A percentile compares a stretch with the other conserved stretches of the same genome.
Conservation (phyloP, 1,140 invertebrate genomes). For the Aricia agestis region DNA sequence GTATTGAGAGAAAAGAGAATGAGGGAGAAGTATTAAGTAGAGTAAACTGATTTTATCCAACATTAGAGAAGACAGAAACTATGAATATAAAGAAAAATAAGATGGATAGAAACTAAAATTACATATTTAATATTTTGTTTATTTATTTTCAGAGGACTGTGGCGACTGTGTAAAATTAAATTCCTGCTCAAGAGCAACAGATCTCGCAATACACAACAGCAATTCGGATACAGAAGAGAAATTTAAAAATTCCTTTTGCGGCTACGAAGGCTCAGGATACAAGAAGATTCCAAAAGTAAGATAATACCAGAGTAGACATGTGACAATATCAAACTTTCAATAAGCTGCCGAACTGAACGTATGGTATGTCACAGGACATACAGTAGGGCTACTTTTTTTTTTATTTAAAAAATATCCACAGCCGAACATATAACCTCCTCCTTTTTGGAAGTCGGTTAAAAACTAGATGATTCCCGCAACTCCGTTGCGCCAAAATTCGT, state of each 20-base stretch:
- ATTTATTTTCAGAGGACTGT: conserved; percentile 18
- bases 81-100: neutral
- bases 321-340: too few relatives aligned
- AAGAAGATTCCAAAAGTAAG: conserved; percentile 13
- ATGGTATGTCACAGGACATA: too few relatives aligned
- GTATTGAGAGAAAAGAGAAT: too few relatives aligned
- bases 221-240: neutral
- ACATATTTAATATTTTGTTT: neutral
- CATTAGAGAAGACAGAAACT: neutral
- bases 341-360: too few relatives aligned
- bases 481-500: too few relatives aligned
- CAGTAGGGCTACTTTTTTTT: too few relatives aligned
- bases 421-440: too few relatives aligned
- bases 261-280: conserved; percentile 6
- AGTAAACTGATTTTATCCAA: neutral
- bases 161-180: conserved; percentile 4
- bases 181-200: conserved; percentile 14
- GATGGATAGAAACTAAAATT: neutral
- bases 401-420: too few relatives aligned
- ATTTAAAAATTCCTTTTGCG: conserved; percentile 21
- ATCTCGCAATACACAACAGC: conserved; percentile 5
- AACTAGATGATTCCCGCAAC: too few relatives aligned
- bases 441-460: too few relatives aligned
- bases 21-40: neutral
- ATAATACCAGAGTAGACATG: too few relatives aligned